These are phyloP conservation scores for Troides helena DNA, from an alignment of 2,888 invertebrate species.

Conservation along the genomic window DNA sequence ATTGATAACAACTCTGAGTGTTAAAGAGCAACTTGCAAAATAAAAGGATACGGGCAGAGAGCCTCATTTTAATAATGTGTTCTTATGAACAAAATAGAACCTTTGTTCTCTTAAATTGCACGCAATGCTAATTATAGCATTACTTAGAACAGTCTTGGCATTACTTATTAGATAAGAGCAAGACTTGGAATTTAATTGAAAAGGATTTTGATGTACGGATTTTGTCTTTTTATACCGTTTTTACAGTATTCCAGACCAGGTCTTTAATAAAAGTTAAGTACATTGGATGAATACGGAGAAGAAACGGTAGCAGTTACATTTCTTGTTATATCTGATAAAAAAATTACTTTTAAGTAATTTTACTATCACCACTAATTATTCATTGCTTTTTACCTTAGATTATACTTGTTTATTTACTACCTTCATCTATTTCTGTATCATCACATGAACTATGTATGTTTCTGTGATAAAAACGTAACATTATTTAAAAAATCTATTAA, in stretches of 20 bases:
- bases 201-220: not conserved
- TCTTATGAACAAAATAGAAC: constrained; percentile 21
- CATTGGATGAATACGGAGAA: too few species aligned
- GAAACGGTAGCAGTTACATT: too few species aligned
- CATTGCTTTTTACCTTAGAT: too few species aligned
- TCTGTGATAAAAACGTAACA: not conserved
- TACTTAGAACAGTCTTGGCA: constrained; percentile 19
- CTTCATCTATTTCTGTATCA: not conserved
- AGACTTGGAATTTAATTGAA: not conserved
- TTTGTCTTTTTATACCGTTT: not conserved
- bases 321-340: too few species aligned
- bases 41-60: too few species aligned
- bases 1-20: too few species aligned
- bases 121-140: constrained; percentile 20
- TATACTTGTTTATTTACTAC: not conserved
- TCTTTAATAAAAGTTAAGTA: too few species aligned
- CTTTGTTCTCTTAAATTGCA: constrained; percentile 21
- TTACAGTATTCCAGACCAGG: too few species aligned
- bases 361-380: too few species aligned
- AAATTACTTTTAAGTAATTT: too few species aligned
- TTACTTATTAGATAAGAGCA: constrained; percentile 1
- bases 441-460: not conserved
- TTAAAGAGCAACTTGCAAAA: too few species aligned
- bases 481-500: not conserved
- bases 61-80: not conserved